Base-by-base conservation (phyloP, 2,113 vertebrate genomes). In the Sprattus sprattus region DNA sequence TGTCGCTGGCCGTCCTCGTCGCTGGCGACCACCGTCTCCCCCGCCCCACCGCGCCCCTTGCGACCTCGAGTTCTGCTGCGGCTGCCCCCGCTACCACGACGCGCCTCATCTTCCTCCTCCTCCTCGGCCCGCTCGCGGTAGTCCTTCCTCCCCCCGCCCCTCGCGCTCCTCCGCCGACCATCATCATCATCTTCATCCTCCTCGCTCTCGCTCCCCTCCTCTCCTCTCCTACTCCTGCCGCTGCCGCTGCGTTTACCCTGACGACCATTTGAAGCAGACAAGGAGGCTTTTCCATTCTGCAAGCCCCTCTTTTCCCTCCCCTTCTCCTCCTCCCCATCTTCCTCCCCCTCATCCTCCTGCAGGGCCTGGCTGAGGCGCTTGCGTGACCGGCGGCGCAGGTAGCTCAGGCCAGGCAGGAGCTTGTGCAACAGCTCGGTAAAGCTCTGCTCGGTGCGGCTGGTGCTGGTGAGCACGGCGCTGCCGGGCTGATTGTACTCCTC, bases 401-500 rank as follows among this genome's bases (percentile, higher is more conserved):
- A 99, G 0, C 89, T 92, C 92, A 98, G 95, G 89, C 96, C 95
- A 0, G 98, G 98, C 82, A 99, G 95, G 90, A 96, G 96, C 91
- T 98, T 98, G 60, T 96, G 95, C 85, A 99, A 93, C 91, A 99
- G 95, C 87, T 97, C 97, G 0, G 94, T 93, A 87, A 99, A 95
- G 84, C 95, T 94, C 92, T 97, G 96, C 95, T 99, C 98, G 0
- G 98, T 98, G 94, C 98, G 98, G 88, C 93, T 93, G 94, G 97
- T 93, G 90, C 97, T 98, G 93, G 94, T 93, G 28, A 99, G 95
- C 83, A 99, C 95, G 0, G 95, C 95, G 94, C 97, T 98, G 92
- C 96, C 96, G 0, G 96, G 95, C 92, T 96, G 95, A 93, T 99
- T 98, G 94, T 98, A 99, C 88, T 96, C 92, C 94, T 99, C 98